These are phyloP conservation scores for Parus major DNA, from an alignment of 2,113 vertebrate species.

Conservation along the genomic window DNA sequence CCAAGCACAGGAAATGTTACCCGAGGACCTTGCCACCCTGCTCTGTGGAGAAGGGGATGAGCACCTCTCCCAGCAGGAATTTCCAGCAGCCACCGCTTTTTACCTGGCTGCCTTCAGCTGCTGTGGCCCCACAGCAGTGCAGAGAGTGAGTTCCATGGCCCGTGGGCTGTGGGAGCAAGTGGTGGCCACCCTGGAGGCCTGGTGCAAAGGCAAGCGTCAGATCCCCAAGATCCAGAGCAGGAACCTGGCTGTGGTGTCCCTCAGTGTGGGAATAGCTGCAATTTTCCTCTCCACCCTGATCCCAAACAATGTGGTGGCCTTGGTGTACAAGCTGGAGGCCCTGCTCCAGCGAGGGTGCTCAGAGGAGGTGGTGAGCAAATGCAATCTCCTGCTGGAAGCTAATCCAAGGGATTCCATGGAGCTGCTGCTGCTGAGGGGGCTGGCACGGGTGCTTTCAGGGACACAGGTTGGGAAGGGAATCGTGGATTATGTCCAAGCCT, in stretches of 20 bases:
- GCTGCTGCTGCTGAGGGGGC: slow-evolving; percentile 80
- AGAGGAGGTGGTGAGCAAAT: slow-evolving; percentile 77
- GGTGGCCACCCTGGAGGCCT: slow-evolving; percentile 78
- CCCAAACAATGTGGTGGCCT: slow-evolving; percentile 79
- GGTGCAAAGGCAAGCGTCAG: slow-evolving; percentile 68
- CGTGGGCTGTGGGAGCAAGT: slow-evolving; percentile 37
- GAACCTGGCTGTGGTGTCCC: slow-evolving; percentile 53
- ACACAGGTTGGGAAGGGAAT: slow-evolving; percentile 52
- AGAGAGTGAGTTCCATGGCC: slow-evolving; percentile 72
- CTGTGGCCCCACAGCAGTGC: slow-evolving; percentile 71
- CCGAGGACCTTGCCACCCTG: slow-evolving; percentile 62
- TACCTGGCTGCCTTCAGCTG: slow-evolving; percentile 86
- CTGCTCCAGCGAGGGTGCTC: slow-evolving; percentile 71
- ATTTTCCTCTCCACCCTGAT: slow-evolving; percentile 84
- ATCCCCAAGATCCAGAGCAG: slow-evolving; percentile 69
- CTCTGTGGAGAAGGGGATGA: slow-evolving; percentile 82
- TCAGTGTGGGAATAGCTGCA: slow-evolving; percentile 78
- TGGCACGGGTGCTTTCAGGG: slow-evolving; percentile 81
- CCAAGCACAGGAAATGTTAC: slow-evolving; percentile 40
- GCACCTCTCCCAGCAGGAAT: slow-evolving; percentile 70
- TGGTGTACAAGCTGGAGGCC: slow-evolving; percentile 81
- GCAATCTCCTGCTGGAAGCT: slow-evolving; percentile 71
- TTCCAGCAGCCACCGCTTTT: slow-evolving; percentile 74
- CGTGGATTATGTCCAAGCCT: slow-evolving; percentile 81
- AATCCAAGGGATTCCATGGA: slow-evolving; percentile 13